Evolutionary conservation across 2,797 vertebrate genomes (phyloP), one percentile per base, ranked within the genome.

Genomic region (Xenops minutus): DNA sequence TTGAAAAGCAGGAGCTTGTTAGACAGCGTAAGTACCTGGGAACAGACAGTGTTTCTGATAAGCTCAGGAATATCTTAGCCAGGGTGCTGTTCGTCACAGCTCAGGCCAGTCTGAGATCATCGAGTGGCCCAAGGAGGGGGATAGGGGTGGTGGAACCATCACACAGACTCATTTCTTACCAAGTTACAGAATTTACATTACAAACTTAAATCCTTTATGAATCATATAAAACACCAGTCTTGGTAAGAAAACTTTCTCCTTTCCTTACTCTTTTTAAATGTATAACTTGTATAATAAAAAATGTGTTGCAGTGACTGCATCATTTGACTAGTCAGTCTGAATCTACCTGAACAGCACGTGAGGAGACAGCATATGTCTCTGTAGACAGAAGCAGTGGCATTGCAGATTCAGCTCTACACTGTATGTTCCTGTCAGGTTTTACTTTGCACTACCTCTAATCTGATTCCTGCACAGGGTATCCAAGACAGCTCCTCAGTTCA

Each of bases 321-420:
- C 29, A 15, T 75, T 78, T 49, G 67, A 4, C 5, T 62, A 46
- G 26, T 14, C 15, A 39, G 43, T 29, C 67, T 85, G 27, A 22
- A 23, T 71, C 67, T 71, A 15, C 32, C 41, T 83, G 32, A 79
- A n/a, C 30, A n/a, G 44, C 23, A 9, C 2, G 1, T 49, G 20
- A n/a, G 14, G 23, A 46, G 44, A 46, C 21, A 46, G 11, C 44
- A 46, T 21, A 46, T 44, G 27, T 59, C n/a, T 64, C 36, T 69
- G 18, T 19, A 55, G 51, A 73, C 22, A 39, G 41, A 63, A 68
- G 30, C 14, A 34, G 36, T 1, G 1, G 26, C 3, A 0, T 0
- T 41, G 71, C 36, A 20, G 41, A 49, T 73, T 32, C 30, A 52
- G n/a, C 37, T 56, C 73, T 37, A 18, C 20, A 6, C 26, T 5